Evolutionary conservation across 1,140 invertebrate genomes (phyloP), one percentile per base, ranked within the genome.

Genomic region (Penaeus japonicus): DNA sequence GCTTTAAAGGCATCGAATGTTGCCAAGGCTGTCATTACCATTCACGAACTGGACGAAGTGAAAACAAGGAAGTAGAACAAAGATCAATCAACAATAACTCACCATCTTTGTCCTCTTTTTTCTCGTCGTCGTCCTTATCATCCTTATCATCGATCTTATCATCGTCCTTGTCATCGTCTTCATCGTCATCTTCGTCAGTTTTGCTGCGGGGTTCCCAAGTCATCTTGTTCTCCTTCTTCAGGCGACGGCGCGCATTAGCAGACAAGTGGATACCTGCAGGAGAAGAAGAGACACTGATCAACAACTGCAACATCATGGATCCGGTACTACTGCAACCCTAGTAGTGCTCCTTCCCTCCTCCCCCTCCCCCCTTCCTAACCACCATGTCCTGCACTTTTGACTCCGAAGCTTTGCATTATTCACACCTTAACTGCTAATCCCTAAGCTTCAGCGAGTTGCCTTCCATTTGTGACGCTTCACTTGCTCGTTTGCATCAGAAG

Each of bases 141-240:
- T 93, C 93, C 77, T 93, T 94, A 91, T 93, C 93, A 57, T 93
- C 93, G 82, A 93, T 92, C 90, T 93, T 92, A 27, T 90, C 89
- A 79, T 91, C 90, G 84, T 91, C 91, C 88, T 92, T 91, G 87
- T 92, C 91, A 85, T 92, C 92, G 84, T 92, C 92, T 65, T 92
- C 92, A 89, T 93, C 93, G 90, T 93, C 93, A 77, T 93, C 94
- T 90, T 93, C 93, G 75, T 93, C 93, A 65, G 92, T 93, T 91
- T 93, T 92, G 90, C 94, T 94, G 35, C 93, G 91, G 10, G 94
- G 94, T 84, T 94, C 94, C 94, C 94, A 95, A 4, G 94, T 95
- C 94, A 95, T 95, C 92, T 95, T 95, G 91, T 95, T 96, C 91
- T 96, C 95, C 91, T 96, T 96, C 92, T 96, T 95, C 53, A 95